Percentiles rank a stretch among this genome's conserved stretches.
Conservation (phyloP, 2,888 invertebrate species). For the Toxonevra muliebris region DNA sequence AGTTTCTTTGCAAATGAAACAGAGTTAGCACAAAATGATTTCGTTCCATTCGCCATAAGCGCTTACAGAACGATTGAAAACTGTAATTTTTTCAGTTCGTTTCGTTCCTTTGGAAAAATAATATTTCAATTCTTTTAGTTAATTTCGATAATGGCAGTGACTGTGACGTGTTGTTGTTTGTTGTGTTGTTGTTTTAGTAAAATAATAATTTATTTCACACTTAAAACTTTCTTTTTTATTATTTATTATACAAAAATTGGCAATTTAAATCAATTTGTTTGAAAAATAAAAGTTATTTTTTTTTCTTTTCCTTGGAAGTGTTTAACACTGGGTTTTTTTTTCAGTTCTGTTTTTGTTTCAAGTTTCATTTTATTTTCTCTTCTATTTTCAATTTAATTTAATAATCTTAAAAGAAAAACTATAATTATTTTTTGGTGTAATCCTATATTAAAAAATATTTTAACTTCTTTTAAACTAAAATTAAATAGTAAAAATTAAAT, state of each 20-base stretch:
- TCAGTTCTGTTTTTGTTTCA: constrained; percentile 29
- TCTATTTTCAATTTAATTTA: background rate
- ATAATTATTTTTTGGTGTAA: constrained; percentile 6
- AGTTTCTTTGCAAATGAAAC: no score
- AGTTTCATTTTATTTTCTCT: no score
- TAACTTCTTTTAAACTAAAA: background rate
- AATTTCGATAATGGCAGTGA: background rate
- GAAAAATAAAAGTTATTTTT: background rate
- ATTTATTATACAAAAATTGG: constrained; percentile 16
- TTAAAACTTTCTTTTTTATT: constrained; percentile 1
- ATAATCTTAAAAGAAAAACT: constrained; percentile 1
- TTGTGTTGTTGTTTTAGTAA: no score
- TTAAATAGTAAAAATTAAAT: background rate
- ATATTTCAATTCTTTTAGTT: constrained; percentile 19
- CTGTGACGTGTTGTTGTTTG: background rate
- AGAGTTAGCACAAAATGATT: no score
- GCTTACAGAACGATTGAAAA: no score
- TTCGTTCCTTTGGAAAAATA: background rate
- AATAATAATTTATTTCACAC: no score
- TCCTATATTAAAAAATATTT: background rate
- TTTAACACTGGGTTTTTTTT: constrained; percentile 24
- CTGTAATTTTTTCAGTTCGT: no score
- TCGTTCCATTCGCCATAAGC: no score
- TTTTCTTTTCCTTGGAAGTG: constrained; percentile 10
- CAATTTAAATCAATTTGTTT: background rate